Conservation (phyloP, 2,797 vertebrate species). For the Falco berigora region DNA sequence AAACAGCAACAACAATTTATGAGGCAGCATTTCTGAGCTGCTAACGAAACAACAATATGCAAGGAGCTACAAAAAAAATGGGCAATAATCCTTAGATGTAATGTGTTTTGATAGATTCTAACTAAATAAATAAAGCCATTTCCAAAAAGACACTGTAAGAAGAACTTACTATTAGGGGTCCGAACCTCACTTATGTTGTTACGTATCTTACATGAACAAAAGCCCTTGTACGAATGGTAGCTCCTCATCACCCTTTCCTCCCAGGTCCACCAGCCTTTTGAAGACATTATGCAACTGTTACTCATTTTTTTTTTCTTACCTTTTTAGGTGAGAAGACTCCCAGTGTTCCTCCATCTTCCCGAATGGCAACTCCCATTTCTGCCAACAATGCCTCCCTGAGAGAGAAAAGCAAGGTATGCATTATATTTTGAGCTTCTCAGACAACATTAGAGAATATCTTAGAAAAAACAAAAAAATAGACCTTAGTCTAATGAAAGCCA, state of each 20-base stretch:
- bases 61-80: background rate
- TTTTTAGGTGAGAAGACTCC: slow-evolving; percentile 99
- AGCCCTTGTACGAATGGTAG: background rate
- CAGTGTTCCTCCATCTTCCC: slow-evolving; percentile 96
- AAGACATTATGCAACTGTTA: background rate
- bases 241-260: background rate
- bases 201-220: background rate
- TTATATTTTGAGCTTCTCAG: background rate
- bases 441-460: background rate
- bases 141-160: background rate
- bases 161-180: background rate
- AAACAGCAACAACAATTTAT: background rate
- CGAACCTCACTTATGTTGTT: background rate
- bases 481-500: background rate
- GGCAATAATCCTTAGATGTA: background rate
- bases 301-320: slow-evolving; percentile 74
- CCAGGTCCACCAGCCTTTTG: background rate
- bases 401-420: background rate
- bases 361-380: slow-evolving; percentile 98
- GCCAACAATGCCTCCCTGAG: slow-evolving; percentile 92
- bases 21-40: background rate
- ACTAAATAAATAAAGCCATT: background rate
- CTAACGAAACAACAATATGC: background rate
- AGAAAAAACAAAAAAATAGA: no score
- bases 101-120: background rate